phyloP scores from a whole-genome alignment of 2,888 invertebrate genomes.

The Ennomos erosarius region DNA sequence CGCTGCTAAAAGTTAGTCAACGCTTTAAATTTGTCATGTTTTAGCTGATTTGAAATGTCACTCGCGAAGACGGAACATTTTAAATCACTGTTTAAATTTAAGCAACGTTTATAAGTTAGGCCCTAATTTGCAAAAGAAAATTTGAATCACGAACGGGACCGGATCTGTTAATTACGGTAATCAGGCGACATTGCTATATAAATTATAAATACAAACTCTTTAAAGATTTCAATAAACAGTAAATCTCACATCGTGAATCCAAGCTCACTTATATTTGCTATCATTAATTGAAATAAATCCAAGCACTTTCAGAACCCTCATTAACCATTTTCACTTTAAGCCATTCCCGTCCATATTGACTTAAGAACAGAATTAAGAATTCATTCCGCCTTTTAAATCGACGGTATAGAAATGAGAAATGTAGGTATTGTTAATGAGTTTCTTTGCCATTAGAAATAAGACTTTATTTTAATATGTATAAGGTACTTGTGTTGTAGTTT shows the following conservation, averaged over 20 bases:
- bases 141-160: too few species aligned
- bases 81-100: too few species aligned
- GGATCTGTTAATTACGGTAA: too few species aligned
- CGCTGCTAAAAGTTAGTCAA: too few species aligned
- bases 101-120: too few species aligned
- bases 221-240: neutral
- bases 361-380: conserved; percentile 43
- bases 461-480: conserved; percentile 9
- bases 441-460: conserved; percentile 11
- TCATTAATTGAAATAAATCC: conserved; percentile 17
- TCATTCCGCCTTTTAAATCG: conserved; percentile 41
- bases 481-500: conserved; percentile 4
- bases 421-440: conserved; percentile 32
- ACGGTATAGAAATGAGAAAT: conserved; percentile 36
- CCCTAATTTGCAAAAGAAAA: too few species aligned
- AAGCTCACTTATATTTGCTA: conserved; percentile 7
- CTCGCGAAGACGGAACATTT: too few species aligned
- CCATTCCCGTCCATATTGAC: conserved; percentile 38
- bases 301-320: conserved; percentile 25
- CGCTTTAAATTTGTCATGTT: too few species aligned
- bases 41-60: too few species aligned
- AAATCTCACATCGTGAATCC: conserved; percentile 14
- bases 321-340: conserved; percentile 29
- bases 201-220: too few species aligned
- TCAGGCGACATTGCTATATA: too few species aligned